Base-by-base conservation (phyloP, 2,113 vertebrate genomes). In the Capricornis sumatraensis region DNA sequence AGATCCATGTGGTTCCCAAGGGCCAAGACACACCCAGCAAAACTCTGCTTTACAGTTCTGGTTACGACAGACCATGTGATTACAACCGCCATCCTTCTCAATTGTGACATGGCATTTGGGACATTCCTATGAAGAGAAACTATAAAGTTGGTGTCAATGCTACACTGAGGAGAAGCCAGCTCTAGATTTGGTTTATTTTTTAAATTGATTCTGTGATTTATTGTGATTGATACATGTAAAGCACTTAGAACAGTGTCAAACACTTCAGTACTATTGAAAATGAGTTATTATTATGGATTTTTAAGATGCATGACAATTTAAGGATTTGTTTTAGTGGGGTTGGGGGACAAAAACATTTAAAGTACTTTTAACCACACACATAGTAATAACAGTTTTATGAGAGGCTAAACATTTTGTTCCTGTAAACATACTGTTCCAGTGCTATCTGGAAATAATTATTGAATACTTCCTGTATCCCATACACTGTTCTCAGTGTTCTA, bases 31-130 rank as follows among this genome's bases (percentile, higher is more conserved):
- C 97, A 99, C 99, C 99, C 99, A 99, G 99, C 99, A 99, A 99
- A 99, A 99, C 98, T 99, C 99, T 7, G 99, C 99, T 99, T 99
- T 99, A 99, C 99, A 99, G 98, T 99, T 99, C 99, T 99, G 99
- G 99, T 99, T 99, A 98, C 99, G 99, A 99, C 99, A 99, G 96
- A 99, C 99, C 99, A 99, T 99, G 99, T 99, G 99, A 98, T 99
- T 99, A 98, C 99, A 99, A 98, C 99, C 99, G 27, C 99, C 99
- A 27, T 99, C 99, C 99, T 99, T 99, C 98, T 99, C 99, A 89
- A 99, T 99, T 98, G 99, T 99, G 98, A 99, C 99, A 30, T 99
- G 99, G 99, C 99, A 99, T 99, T 99, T 99, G 36, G 99, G 99
- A 99, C 99, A 99, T 98, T 99, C 99, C 99, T 99, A 98, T 96